Conservation (phyloP, 2,797 vertebrate species). For the Melanotaenia trifasciata region DNA sequence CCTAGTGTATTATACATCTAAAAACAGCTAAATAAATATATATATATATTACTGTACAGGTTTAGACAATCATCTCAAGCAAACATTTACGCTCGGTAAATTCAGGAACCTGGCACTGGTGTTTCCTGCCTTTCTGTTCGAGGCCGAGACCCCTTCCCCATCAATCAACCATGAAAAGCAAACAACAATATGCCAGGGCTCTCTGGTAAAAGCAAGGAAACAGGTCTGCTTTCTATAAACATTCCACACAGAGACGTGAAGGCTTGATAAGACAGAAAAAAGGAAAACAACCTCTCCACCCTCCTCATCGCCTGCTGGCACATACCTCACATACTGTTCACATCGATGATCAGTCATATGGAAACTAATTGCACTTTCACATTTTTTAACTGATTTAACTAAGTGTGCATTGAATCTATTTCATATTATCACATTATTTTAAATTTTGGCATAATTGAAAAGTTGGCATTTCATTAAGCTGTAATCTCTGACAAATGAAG, state of each 20-base stretch:
- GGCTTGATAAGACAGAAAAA: conserved; percentile 68
- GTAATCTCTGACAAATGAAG: conserved; percentile 6
- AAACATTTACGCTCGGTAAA: conserved; percentile 21
- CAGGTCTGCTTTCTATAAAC: conserved; percentile 79
- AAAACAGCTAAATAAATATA: neutral
- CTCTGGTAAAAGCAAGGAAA: conserved; percentile 70
- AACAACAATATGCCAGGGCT: conserved; percentile 75
- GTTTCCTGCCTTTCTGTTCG: conserved; percentile 74
- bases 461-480: neutral
- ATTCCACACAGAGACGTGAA: conserved; percentile 71
- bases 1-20: neutral
- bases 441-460: neutral
- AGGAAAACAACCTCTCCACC: conserved; percentile 49
- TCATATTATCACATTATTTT: neutral
- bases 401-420: neutral
- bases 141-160: conserved; percentile 62
- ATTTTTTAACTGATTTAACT: neutral
- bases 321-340: conserved; percentile 74
- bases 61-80: conserved; percentile 25
- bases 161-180: conserved; percentile 78
- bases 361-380: conserved; percentile 20
- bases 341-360: conserved; percentile 42
- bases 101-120: conserved; percentile 46
- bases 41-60: neutral
- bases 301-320: conserved; percentile 38